Evolutionary conservation across 2,797 vertebrate genomes (phyloP).

Genomic region (Yasuhikotakia modesta): DNA sequence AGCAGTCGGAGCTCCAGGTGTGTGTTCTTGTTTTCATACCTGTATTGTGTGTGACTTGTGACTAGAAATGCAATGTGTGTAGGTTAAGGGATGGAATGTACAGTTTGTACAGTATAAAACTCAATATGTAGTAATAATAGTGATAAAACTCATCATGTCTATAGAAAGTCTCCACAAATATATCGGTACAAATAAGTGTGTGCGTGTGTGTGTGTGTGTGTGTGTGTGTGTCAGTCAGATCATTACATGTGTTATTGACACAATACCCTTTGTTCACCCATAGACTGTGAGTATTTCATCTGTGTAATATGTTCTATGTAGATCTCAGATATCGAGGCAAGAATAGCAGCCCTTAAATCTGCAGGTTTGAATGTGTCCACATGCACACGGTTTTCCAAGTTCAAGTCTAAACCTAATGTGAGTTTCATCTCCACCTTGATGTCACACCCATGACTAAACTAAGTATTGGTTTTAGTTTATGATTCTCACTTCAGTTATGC

Average conservation of each 20-base stretch:
- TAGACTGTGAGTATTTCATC: background rate
- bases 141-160: no score
- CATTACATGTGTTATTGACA: background rate
- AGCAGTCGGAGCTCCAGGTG: conserved; percentile 95
- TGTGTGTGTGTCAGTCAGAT: background rate
- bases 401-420: conserved; percentile 87
- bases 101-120: no score
- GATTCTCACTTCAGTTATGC: background rate
- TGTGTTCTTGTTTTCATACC: background rate
- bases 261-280: background rate
- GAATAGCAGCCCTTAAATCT: conserved; percentile 93
- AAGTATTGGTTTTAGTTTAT: background rate
- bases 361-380: conserved; percentile 92
- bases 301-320: conserved; percentile 63
- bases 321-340: conserved; percentile 97
- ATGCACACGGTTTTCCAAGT: conserved; percentile 85
- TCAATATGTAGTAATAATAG: no score
- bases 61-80: background rate
- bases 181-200: background rate
- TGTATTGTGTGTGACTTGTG: no score
- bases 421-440: conserved; percentile 22
- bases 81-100: background rate
- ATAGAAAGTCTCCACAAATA: no score
- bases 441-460: background rate
- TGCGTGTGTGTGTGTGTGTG: background rate